Percentiles rank a stretch among this genome's conserved stretches.
phyloP scores from a whole-genome alignment of 2,797 vertebrate genomes.

The Epinephelus coioides region DNA sequence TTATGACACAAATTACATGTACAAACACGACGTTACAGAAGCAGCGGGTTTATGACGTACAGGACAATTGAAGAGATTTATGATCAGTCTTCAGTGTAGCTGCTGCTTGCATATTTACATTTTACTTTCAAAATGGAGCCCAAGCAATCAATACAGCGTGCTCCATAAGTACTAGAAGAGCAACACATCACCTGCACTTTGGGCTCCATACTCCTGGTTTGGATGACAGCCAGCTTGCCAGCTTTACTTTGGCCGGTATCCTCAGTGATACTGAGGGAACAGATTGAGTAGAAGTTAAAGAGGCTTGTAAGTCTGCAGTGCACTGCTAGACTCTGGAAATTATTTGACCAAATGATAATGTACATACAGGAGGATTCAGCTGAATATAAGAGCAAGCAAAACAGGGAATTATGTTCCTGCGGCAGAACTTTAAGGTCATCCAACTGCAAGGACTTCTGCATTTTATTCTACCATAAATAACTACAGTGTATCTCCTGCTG shows the following conservation, averaged over 20 bases:
- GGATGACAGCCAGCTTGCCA: slow-evolving; percentile 33
- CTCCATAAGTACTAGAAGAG: slow-evolving; percentile 17
- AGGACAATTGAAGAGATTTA: background rate
- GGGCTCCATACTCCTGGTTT: slow-evolving; percentile 47
- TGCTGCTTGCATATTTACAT: background rate
- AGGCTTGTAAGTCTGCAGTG: slow-evolving; percentile 22
- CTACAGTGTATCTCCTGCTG: background rate
- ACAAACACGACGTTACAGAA: background rate
- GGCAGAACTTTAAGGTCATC: slow-evolving; percentile 18
- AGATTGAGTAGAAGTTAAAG: slow-evolving; percentile 16
- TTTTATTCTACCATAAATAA: background rate
- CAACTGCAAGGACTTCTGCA: background rate
- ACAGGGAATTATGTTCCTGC: slow-evolving; percentile 8
- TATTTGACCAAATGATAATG: background rate
- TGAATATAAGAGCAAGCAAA: background rate
- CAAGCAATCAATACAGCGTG: slow-evolving; percentile 16
- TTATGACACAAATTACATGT: background rate
- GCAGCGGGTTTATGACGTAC: background rate
- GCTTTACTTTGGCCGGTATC: slow-evolving; percentile 35
- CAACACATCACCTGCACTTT: slow-evolving; percentile 26
- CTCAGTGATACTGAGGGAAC: slow-evolving; percentile 19
- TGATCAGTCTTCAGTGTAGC: background rate
- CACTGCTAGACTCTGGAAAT: slow-evolving; percentile 14
- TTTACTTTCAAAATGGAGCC: slow-evolving; percentile 28
- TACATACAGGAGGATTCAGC: slow-evolving; percentile 1